Conservation (phyloP, 2,888 invertebrate species). For the Sicus ferrugineus region DNA sequence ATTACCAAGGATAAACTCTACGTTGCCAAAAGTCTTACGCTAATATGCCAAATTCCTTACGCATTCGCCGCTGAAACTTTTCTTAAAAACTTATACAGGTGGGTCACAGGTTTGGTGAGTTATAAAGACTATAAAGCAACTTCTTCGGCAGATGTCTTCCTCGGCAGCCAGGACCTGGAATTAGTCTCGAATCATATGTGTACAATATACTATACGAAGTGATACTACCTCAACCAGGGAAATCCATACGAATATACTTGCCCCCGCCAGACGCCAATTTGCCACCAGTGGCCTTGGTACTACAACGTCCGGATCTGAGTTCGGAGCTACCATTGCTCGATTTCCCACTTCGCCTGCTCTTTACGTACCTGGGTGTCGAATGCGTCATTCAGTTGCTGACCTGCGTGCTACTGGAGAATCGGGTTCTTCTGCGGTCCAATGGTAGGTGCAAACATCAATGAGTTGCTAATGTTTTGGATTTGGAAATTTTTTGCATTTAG, state of each 20-base stretch:
- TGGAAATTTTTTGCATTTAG: conserved; percentile 65
- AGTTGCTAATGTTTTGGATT: background rate
- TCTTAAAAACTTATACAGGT: conserved; percentile 87
- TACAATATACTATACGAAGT: conserved; percentile 96
- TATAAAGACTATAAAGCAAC: background rate
- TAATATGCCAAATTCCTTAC: conserved; percentile 91
- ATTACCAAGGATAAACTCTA: conserved; percentile 91
- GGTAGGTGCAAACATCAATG: conserved; percentile 68
- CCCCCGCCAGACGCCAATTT: conserved; percentile 76
- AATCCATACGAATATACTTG: conserved; percentile 80
- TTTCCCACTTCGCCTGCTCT: conserved; percentile 88
- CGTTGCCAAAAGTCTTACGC: conserved; percentile 94
- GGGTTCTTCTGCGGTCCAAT: conserved; percentile 91
- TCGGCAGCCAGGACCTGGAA: conserved; percentile 76
- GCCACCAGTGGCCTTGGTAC: conserved; percentile 71
- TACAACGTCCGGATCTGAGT: conserved; percentile 79
- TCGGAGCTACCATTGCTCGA: conserved; percentile 94
- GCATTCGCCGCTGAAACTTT: conserved; percentile 86
- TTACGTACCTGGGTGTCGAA: conserved; percentile 89
- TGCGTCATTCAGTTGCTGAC: conserved; percentile 92
- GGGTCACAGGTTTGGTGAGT: conserved; percentile 52
- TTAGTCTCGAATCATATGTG: conserved; percentile 91
- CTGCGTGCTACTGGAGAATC: conserved; percentile 94
- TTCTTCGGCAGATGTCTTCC: conserved; percentile 73
- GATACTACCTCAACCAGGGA: conserved; percentile 86